Base-by-base conservation (phyloP, 2,888 invertebrate genomes). In the Sthenelais limicola region DNA sequence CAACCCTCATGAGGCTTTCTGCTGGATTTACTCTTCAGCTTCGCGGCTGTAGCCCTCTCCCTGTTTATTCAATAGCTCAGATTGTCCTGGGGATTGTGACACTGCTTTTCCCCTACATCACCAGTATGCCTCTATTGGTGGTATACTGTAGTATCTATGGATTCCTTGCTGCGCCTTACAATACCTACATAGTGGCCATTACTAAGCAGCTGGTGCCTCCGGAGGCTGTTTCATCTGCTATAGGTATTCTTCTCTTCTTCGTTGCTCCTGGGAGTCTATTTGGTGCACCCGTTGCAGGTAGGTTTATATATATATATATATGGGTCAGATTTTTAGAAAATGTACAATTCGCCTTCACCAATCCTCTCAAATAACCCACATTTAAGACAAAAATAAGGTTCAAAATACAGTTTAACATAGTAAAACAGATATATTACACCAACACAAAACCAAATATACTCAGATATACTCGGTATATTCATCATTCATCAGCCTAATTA, bases 221-320 rank as follows among this genome's bases (percentile, higher is more conserved):
- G 3, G 32, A 56, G 30, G 32, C n/a, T 3, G 32, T 56, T 9
- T 56, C 56, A 3, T 33, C 56, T 21, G 56, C 56, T 15, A 12
- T 56, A 15, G 56, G 56, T 3, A 33, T 56, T 32, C 56, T 21
- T 32, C 32, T 56, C 28, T 18, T 56, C 15, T 56, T 56, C 32
- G 32, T 56, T 5, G 56, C 30, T 2, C 56, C 56, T 3, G 56
- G 56, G 12, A 28, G 56, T 33, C 15, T 56, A 33, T 18, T 12
- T 2, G 56, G 56, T 2, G 56, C 56, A 32, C 56, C 56, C 26
- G 33, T 56, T 30, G 56, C 56, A n/a, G 56, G 43, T 43, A 43
- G 9, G 43, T 43, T 12, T 12, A 43, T 43, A 12, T 43, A 18
- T 43, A 12, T 9, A 12, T 43, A 9, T 43, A 18, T 18, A 43